Conservation (phyloP, 1,140 invertebrate species). For the Steinernema khuongi region DNA sequence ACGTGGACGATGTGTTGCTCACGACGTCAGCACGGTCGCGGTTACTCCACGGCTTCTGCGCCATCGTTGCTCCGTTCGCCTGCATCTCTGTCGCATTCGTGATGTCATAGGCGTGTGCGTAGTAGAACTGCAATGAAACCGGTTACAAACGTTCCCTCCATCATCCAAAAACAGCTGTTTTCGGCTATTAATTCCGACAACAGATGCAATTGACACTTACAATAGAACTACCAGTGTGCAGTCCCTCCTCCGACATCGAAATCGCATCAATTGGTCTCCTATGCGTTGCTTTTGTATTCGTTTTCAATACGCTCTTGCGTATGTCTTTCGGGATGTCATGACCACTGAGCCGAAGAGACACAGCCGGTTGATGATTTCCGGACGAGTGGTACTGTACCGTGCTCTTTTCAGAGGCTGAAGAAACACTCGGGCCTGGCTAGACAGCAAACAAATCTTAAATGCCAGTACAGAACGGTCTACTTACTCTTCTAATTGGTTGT, state of each 20-base stretch:
- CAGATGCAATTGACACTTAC: neutral
- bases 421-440: neutral
- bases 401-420: neutral
- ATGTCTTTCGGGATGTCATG: neutral
- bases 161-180: too few relatives aligned
- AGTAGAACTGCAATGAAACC: too few relatives aligned
- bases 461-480: too few relatives aligned
- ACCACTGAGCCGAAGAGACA: neutral
- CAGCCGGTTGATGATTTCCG: neutral
- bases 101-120: conserved; percentile 10
- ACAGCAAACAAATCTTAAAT: neutral
- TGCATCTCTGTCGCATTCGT: conserved; percentile 13
- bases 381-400: neutral
- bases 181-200: neutral
- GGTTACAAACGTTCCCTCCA: too few relatives aligned
- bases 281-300: neutral
- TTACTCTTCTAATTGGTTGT: neutral
- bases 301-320: neutral
- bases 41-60: neutral
- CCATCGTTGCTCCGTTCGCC: neutral
- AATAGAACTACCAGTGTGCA: conserved; percentile 3
- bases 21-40: neutral
- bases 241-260: conserved; percentile 5
- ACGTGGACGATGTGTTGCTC: conserved; percentile 4
- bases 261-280: neutral